Evolutionary conservation across 2,113 vertebrate species (phyloP).

Genomic region (Steatornis caripensis): DNA sequence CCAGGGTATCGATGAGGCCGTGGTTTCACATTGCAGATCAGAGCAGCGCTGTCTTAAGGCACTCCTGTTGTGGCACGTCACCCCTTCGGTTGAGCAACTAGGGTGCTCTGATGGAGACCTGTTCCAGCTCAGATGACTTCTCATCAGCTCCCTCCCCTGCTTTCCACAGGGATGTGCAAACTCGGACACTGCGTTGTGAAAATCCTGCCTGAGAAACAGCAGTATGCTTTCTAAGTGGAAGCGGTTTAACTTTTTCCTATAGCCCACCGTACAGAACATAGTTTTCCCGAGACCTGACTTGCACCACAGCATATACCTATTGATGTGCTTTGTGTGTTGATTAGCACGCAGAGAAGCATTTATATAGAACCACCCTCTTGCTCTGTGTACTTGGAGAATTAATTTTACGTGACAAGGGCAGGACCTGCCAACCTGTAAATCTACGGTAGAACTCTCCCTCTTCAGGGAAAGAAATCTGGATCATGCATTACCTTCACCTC

Average conservation of each 20-base stretch:
- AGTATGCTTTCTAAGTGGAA: fast-evolving
- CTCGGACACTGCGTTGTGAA: neutral
- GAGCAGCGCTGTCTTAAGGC: fast-evolving
- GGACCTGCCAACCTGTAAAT: neutral
- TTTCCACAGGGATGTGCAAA: fast-evolving
- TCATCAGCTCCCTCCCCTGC: neutral
- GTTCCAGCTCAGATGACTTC: neutral
- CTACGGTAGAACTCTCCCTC: neutral
- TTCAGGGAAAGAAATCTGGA: neutral
- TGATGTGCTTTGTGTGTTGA: too few relatives aligned
- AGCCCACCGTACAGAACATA: fast-evolving
- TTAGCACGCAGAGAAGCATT: neutral
- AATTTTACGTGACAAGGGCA: neutral
- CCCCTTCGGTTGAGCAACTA: neutral
- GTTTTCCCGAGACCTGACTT: neutral
- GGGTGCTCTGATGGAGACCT: neutral
- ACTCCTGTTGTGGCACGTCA: neutral
- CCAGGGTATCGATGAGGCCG: fast-evolving
- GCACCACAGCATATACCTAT: neutral
- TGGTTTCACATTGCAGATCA: neutral
- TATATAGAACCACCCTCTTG: neutral
- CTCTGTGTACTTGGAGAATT: neutral
- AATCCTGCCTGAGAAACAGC: neutral
- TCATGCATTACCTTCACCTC: fast-evolving
- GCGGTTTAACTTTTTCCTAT: neutral